Percentiles rank a stretch among this genome's conserved stretches.
Evolutionary conservation across 2,113 vertebrate species (phyloP).

Genomic region (Lates calcarifer): DNA sequence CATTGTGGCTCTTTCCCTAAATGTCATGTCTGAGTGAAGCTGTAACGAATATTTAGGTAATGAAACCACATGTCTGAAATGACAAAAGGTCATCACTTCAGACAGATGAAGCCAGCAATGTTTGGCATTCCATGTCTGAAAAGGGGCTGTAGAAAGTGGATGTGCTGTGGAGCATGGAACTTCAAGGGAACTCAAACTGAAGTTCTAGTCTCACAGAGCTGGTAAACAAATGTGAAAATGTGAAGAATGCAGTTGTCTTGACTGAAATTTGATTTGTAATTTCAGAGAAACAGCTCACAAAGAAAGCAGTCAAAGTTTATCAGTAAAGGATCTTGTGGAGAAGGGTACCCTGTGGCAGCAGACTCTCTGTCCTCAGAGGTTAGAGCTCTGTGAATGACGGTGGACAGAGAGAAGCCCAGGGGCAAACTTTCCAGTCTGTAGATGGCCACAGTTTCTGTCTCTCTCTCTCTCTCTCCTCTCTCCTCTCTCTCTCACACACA

Average conservation of each 20-base stretch:
- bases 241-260: background rate
- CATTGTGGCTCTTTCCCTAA: too few relatives aligned
- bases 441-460: constrained; percentile 31
- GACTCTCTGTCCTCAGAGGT: constrained; percentile 45
- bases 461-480: too few relatives aligned
- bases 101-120: background rate
- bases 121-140: background rate
- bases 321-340: constrained; percentile 26
- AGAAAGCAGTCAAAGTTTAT: constrained; percentile 43
- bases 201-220: background rate
- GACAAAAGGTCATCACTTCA: background rate
- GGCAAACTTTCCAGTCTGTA: constrained; percentile 48
- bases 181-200: constrained; percentile 4
- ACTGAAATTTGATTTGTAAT: background rate
- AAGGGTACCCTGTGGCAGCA: constrained; percentile 23
- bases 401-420: constrained; percentile 46
- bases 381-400: constrained; percentile 61
- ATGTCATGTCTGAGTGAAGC: too few relatives aligned
- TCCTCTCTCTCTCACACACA: too few relatives aligned
- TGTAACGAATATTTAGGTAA: background rate
- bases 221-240: background rate
- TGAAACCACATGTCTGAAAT: background rate
- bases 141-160: background rate
- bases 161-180: background rate
- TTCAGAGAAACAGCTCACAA: constrained; percentile 29